Evolutionary conservation across 2,113 vertebrate species (phyloP), one percentile per base, ranked within the genome.

Genomic region (Corythoichthys intestinalis): DNA sequence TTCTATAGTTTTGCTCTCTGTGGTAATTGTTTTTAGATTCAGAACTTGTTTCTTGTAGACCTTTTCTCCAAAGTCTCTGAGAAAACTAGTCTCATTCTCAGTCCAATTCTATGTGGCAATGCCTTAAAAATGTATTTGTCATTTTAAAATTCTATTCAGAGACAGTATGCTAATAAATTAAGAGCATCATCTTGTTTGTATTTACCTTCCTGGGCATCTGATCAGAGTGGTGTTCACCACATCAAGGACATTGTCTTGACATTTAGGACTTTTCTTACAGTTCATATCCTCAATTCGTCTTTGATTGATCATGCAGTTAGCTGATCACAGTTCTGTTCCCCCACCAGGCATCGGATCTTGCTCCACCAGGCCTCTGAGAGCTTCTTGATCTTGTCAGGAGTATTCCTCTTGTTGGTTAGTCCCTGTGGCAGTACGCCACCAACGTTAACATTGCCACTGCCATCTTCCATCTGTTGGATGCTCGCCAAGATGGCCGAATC

Each of bases 401-500:
- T 88, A 61, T 79, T 88, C 89, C 87, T 84, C 73, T 70, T 85
- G 63, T 90, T 71, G 0, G 78, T 86, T 20, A 74, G 39, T 89
- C 85, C 90, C 85, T 92, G 92, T 82, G 88, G 88, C 84, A 88
- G 88, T 73, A 87, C 75, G 54, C 49, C 4, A 74, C 13, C 86
- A 2, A 1, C 53, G 53, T n/a, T 15, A 14, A 35, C 11, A 59
- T 53, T 6, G 75, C 14, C 86, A 4, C 20, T 54, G 11, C 78
- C 83, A 84, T 93, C 34, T 20, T 10, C 93, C 0, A 86, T 83
- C 73, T 91, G 77, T 74, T 91, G 92, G 79, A 96, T 92, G 73
- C 94, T 94, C 58, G 94, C 91, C 53, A 95, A 71, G 0, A 96
- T 96, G 85, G 95, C 96, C 0, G 92, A 89, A 49, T 98, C 95